Conservation (phyloP, 2,113 vertebrate species). For the Piprites chloris region DNA sequence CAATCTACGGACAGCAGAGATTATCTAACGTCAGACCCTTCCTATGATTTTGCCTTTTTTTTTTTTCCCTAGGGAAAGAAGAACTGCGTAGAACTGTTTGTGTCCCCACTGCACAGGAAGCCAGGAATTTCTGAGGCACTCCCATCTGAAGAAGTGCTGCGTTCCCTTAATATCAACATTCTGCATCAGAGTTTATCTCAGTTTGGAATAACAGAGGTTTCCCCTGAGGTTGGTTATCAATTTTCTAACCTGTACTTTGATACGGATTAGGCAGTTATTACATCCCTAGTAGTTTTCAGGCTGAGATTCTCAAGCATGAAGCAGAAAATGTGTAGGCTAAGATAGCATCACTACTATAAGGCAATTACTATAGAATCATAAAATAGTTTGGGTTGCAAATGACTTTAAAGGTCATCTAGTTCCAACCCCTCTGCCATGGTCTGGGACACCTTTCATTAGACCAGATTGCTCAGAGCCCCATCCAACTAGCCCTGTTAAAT, state of each 20-base stretch:
- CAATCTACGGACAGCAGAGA: neutral
- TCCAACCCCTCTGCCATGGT: neutral
- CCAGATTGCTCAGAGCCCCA: neutral
- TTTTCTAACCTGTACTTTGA: neutral
- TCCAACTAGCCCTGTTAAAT: neutral
- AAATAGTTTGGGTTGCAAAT: neutral
- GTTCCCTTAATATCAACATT: slow-evolving; percentile 86
- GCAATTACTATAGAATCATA: neutral
- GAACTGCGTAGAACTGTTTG: slow-evolving; percentile 91
- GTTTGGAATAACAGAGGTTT: slow-evolving; percentile 89
- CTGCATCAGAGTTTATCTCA: slow-evolving; percentile 86
- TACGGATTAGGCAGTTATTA: neutral
- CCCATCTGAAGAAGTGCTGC: slow-evolving; percentile 87
- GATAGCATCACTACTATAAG: neutral
- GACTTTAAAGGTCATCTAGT: neutral
- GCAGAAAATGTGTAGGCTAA: neutral
- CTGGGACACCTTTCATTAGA: neutral
- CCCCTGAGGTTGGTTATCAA: slow-evolving; percentile 82
- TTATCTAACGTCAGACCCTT: neutral
- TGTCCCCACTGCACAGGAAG: slow-evolving; percentile 81
- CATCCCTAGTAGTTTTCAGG: neutral
- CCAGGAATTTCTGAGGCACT: slow-evolving; percentile 77
- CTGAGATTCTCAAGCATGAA: neutral
- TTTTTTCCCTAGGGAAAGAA: slow-evolving; percentile 79
- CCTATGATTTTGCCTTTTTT: neutral